Percentiles rank a stretch among this genome's conserved stretches.
These are phyloP conservation scores for Drosophila melanogaster DNA, from an alignment of 1,140 invertebrate genomes.

Conservation along the genomic window Release_6_plus_ISO1_MT NC_004354.4:20466001-20466500, in stretches of 20 bases:
- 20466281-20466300: no score
- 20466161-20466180: conserved; percentile 25
- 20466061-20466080: background rate
- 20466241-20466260: no score
- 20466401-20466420: conserved; percentile 1
- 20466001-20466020: conserved; percentile 2
- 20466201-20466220: background rate
- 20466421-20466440: conserved; percentile 20
- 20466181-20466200: conserved; percentile 1
- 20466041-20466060: conserved; percentile 1
- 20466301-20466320: no score
- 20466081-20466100: background rate
- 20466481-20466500: conserved; percentile 35
- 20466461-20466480: conserved; percentile 13
- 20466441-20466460: background rate
- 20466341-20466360: no score
- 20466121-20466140: conserved; percentile 31
- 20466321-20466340: no score
- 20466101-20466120: conserved; percentile 3
- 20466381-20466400: background rate
- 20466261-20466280: no score
- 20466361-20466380: no score
- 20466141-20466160: conserved; percentile 26
- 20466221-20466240: background rate
- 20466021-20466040: conserved; percentile 24